Evolutionary conservation across 2,888 invertebrate species (phyloP), one percentile per base, ranked within the genome.

Genomic region (Noctua pronuba): DNA sequence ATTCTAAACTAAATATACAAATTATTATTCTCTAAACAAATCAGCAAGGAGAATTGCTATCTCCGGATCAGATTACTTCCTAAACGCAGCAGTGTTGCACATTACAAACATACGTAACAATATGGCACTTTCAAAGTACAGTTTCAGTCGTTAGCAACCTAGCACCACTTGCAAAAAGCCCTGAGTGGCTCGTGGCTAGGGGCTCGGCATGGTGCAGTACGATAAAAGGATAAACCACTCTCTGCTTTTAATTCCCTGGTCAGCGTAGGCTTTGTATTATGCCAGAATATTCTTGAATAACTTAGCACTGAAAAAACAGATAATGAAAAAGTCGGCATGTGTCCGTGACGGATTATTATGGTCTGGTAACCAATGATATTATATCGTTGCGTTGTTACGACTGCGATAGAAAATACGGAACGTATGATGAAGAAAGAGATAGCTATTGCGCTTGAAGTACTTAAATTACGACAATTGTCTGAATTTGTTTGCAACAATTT

Each of bases 221-320:
- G 83, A 83, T 83, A 83, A 83, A 83, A 73, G 85, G 83, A 83
- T 83, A 73, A 83, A 75, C 38, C 70, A 81, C 73, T 81, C 73
- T 81, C 76, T n/a, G 82, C 52, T 71, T 76, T 82, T 85, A 81
- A 85, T 46, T 52, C 73, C 66, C 58, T 71, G 73, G 75, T 66
- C 80, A 70, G 65, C 67, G 24, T 69, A 68, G 38, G 76, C 65
- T 80, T 75, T 69, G 75, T 73, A 73, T 64, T 80, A 71, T 69
- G 31, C 75, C 10, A 21, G 73, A 72, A 66, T 75, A 85, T 75
- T 66, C 72, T 80, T 52, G 72, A 65, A 64, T 66, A 75, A 75
- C 21, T 73, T 55, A 18, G 72, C 35, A 16, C 46, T 78, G 67
- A 31, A 74, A 79, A 67, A 46, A 77, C 31, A 64, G 67, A 67